Percentiles rank a stretch among this genome's conserved stretches.
Evolutionary conservation across 2,113 vertebrate species (phyloP).

Genomic region (Notechis scutatus): DNA sequence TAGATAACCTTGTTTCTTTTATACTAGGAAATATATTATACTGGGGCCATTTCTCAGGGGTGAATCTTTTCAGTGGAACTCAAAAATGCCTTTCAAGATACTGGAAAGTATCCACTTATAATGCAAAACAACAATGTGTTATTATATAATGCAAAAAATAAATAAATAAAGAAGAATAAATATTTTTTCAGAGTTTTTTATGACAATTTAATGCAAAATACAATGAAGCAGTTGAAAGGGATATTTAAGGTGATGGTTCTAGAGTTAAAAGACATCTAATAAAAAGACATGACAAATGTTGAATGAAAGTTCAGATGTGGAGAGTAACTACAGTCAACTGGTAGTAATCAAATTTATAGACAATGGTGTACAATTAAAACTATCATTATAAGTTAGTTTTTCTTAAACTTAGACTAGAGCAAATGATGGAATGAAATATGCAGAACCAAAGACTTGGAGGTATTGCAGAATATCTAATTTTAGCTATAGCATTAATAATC

Average conservation of each 20-base stretch:
- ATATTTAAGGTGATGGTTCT: neutral
- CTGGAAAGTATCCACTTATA: neutral
- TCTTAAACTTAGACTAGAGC: neutral
- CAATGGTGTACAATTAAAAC: neutral
- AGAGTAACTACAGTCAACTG: neutral
- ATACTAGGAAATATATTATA: neutral
- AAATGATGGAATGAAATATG: neutral
- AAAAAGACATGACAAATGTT: neutral
- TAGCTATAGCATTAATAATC: neutral
- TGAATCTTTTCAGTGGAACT: neutral
- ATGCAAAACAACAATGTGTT: too few species aligned
- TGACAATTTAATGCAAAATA: too few species aligned
- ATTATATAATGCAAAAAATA: too few species aligned
- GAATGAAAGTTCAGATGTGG: neutral
- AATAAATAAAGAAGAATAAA: neutral
- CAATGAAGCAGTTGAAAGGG: too few species aligned
- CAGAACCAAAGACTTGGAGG: neutral
- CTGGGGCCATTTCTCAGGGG: neutral
- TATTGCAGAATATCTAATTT: neutral
- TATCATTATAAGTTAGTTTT: neutral
- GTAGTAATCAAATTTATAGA: neutral
- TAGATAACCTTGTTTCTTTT: neutral
- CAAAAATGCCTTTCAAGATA: neutral
- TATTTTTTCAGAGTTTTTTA: too few species aligned
- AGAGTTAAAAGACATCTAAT: neutral